Base-by-base conservation (phyloP, 1,140 invertebrate species). In the Conus betulinus region DNA sequence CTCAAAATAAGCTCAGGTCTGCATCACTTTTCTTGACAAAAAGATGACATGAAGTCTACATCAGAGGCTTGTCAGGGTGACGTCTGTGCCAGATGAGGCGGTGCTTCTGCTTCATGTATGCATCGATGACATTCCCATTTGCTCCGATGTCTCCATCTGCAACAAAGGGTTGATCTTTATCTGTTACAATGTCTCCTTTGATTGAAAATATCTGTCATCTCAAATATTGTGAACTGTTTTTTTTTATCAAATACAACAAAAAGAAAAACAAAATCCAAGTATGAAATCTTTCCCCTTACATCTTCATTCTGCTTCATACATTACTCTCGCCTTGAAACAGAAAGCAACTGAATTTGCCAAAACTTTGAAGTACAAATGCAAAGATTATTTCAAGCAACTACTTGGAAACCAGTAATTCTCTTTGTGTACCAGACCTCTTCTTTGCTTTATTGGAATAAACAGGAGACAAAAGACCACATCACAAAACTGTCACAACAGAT, bases 61-160 rank as follows among this genome's bases (percentile, higher is more conserved):
- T 87, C 20, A 87, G 53, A 13, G 85, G 71, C 25, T 85, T 88
- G 84, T 90, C 90, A 85, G 87, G 85, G 25, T 91, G 97, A 89
- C 98, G 97, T 93, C 99, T 97, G 96, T 99, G 98, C 98, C 98
- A 99, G 90, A 99, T 96, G 96, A 99, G 96, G 88, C 99, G 97
- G 96, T 99, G 99, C 95, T 99, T 99, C 95, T 99, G 99, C 95
- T 99, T 99, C 98, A 99, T 99, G 91, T 97, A 99, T 7, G 97
- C 97, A 89, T 96, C 96, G 91, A 96, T 96, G n/a, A 97, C 97
- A 94, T 97, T 96, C 82, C 96, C 96, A 92, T 96, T 96, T 6
- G 95, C 96, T 81, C 98, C 98, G 84, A 99, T 94, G 95, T 99
- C 99, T 91, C 98, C 98, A 97, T 99, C 98, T 99, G 93, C 25